phyloP scores from a whole-genome alignment of 2,888 invertebrate genomes.

The Pseudolycoriella hygida region DNA sequence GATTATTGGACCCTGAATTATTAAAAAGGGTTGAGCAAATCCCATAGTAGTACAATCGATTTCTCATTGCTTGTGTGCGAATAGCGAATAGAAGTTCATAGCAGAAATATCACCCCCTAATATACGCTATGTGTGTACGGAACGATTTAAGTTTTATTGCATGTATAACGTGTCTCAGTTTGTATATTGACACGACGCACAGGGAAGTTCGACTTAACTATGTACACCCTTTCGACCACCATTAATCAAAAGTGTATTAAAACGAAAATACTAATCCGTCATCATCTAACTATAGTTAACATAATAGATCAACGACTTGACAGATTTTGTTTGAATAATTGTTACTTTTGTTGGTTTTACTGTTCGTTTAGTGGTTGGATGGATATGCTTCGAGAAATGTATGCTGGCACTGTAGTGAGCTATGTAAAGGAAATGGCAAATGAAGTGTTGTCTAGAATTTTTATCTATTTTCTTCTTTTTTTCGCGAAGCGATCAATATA shows the following conservation, averaged over 20 bases:
- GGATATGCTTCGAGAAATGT: background rate
- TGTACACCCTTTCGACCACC: slow-evolving; percentile 6
- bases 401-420: background rate
- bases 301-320: slow-evolving; percentile 5
- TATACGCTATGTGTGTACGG: too few species aligned
- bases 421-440: background rate
- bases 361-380: background rate
- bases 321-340: slow-evolving; percentile 3
- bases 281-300: slow-evolving; percentile 8
- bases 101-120: too few species aligned
- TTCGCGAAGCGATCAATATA: too few species aligned
- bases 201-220: background rate
- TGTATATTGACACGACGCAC: background rate
- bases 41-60: too few species aligned
- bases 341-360: background rate
- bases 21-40: background rate
- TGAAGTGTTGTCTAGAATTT: background rate
- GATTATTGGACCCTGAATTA: background rate
- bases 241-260: slow-evolving; percentile 9
- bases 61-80: too few species aligned
- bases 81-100: too few species aligned
- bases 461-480: too few species aligned
- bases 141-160: too few species aligned
- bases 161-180: background rate
- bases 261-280: slow-evolving; percentile 8